Base-by-base conservation (phyloP, 2,113 vertebrate species). In the Cyrtonyx montezumae region DNA sequence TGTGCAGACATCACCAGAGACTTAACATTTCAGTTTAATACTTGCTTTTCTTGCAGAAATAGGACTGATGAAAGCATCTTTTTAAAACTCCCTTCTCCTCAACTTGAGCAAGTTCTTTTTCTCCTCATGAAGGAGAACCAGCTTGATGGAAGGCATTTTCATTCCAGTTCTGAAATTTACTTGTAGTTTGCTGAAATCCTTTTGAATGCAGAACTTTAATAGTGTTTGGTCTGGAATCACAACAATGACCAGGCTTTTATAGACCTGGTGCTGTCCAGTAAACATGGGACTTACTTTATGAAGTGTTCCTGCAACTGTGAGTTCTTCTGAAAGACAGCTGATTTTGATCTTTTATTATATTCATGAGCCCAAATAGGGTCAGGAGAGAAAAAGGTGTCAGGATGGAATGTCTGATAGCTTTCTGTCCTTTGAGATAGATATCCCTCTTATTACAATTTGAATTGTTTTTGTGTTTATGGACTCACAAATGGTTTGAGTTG, bases 1-100 rank as follows among this genome's bases (percentile, higher is more conserved):
- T 0, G 0, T 46, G 22, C 22, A 63, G 70, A 18, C 16, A 13
- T 53, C 65, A 25, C 23, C 45, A 15, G 12, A 25, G 40, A 16
- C 69, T 87, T 56, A 11, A 42, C n/a, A 70, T 34, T 23, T n/a
- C n/a, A 0, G 4, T 25, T 91, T 81, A 34, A 7, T 11, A 4
- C 28, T 16, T 13, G 2, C 14, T 80, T 87, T 55, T 77, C 16
- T 2, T 69, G 1, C 56, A 84, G 3, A 90, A 62, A 49, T 13
- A 65, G 59, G 88, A 9, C 25, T 74, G 34, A 37, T 8, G 30
- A 40, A 37, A 11, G 6, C 22, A 66, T 59, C 28, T 48, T 70
- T 58, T 73, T 32, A 46, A 74, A 69, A 21, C 58, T 43, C 16
- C 23, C 28, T 6, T 40, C 34, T 56, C 55, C 23, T 66, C 13